Conservation (phyloP, 2,113 vertebrate genomes). For the Numida meleagris region DNA sequence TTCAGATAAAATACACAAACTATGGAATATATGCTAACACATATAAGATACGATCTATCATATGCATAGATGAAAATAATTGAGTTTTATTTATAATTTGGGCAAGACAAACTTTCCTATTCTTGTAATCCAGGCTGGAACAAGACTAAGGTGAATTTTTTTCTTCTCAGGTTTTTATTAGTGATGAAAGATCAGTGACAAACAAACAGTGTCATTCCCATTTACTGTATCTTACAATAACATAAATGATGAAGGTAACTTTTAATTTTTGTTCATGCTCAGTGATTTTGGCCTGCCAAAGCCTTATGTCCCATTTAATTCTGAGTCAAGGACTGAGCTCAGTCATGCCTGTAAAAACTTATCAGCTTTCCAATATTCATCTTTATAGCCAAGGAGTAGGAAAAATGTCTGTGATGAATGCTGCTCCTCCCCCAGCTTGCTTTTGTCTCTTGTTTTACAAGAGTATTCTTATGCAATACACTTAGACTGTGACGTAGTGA, state of each 20-base stretch:
- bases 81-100: neutral
- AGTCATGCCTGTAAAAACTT: conserved; percentile 49
- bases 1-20: neutral
- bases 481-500: neutral
- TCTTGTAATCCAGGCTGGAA: neutral
- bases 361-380: conserved; percentile 50
- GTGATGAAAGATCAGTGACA: neutral
- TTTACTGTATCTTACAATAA: neutral
- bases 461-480: neutral
- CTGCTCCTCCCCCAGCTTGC: neutral
- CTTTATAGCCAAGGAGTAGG: conserved; percentile 14
- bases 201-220: neutral
- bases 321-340: conserved; percentile 27
- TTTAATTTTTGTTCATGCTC: conserved; percentile 10
- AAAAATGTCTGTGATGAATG: conserved; percentile 9
- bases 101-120: neutral
- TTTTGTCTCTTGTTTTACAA: conserved; percentile 47
- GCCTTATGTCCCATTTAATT: conserved; percentile 34
- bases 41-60: neutral
- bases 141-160: neutral
- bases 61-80: neutral
- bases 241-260: conserved; percentile 6
- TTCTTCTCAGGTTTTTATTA: neutral
- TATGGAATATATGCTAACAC: neutral
- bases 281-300: conserved; percentile 5